Conservation (phyloP, 2,888 invertebrate species). For the Tupiocoris notatus region DNA sequence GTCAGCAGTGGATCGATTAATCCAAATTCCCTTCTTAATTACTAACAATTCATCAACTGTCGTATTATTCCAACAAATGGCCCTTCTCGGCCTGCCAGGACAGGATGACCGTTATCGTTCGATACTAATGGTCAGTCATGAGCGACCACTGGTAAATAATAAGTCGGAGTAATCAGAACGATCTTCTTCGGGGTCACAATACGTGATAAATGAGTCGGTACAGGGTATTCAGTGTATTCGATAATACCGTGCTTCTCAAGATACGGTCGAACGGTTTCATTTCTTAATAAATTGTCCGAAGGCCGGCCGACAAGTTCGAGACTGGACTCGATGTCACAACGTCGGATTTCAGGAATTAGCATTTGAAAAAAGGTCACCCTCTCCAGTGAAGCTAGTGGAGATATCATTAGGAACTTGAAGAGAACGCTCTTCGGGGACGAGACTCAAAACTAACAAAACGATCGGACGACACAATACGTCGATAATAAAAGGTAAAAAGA, state of each 20-base stretch:
- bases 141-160: too few relatives aligned
- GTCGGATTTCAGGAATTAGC: constrained; percentile 41
- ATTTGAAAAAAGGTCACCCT: constrained; percentile 40
- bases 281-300: not conserved
- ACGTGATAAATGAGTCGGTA: not conserved
- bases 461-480: constrained; percentile 45
- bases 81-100: too few relatives aligned
- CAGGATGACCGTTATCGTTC: not conserved
- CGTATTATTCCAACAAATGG: too few relatives aligned
- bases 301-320: not conserved
- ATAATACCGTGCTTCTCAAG: not conserved
- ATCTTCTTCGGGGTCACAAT: not conserved
- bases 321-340: constrained; percentile 27
- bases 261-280: not conserved
- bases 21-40: too few relatives aligned
- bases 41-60: too few relatives aligned
- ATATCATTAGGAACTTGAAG: constrained; percentile 46
- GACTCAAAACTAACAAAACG: constrained; percentile 45
- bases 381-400: constrained; percentile 26
- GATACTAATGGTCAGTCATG: too few relatives aligned
- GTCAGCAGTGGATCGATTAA: too few relatives aligned
- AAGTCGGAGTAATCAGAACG: not conserved
- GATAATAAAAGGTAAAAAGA: constrained; percentile 41
- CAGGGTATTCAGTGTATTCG: not conserved
- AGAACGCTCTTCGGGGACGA: too few relatives aligned